Evolutionary conservation across 2,888 invertebrate species (phyloP), one percentile per base, ranked within the genome.

Genomic region (Trachelus iudaicus): DNA sequence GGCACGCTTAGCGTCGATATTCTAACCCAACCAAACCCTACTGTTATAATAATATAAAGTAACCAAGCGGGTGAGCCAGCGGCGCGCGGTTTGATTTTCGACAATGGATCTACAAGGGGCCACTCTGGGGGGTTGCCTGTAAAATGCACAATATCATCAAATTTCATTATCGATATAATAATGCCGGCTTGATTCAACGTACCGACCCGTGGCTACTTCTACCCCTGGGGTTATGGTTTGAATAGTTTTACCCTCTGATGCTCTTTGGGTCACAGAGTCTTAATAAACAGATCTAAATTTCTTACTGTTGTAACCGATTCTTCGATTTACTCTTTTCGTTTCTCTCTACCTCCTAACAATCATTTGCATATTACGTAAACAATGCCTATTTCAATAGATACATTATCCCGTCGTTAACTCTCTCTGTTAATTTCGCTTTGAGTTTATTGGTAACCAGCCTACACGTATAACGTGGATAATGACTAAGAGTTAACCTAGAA

Each of bases 91-190:
- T 86, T 85, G 85, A 86, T 85, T 87, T 83, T 82, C 81, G 82
- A 90, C 90, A 90, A 90, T 88, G 81, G 85, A 74, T 37, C 69
- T 35, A 69, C 23, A 56, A 56, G 56, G 56, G 56, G 74, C 75
- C 37, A 73, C 69, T 69, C 73, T 78, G 77, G 76, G 68, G 79
- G 79, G 76, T 81, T 73, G 82, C 83, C 90, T 85, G 90, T 85
- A 85, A 90, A 91, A 89, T 90, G 91, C 88, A 91, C 90, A 90
- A 90, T 90, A 89, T 91, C 91, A 89, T 91, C 90, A 90, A 91
- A 91, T 91, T 91, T 91, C 91, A 91, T 91, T 91, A 91, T 91
- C 89, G 90, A 87, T 84, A 86, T 89, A 88, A 91, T 91, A 91
- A 91, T 89, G 86, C 87, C 83, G 79, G 84, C 86, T 89, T 89